Conservation (phyloP, 2,888 invertebrate species). For the Blastobasis lacticolella region DNA sequence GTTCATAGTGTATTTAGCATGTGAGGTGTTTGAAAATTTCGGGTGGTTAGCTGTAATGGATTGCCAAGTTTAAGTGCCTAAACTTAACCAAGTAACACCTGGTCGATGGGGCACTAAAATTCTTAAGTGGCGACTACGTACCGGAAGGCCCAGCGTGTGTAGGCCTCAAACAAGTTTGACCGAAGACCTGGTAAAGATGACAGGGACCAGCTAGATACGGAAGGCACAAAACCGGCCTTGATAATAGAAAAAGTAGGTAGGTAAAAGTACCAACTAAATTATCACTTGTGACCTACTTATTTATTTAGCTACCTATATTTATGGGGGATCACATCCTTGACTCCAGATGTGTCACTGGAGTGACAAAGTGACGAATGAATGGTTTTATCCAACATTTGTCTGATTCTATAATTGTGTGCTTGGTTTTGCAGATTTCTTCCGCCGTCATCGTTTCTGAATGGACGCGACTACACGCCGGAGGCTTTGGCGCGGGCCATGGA, state of each 20-base stretch:
- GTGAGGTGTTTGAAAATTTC: not conserved
- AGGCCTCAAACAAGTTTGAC: no score
- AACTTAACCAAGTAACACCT: not conserved
- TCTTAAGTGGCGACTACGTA: not conserved
- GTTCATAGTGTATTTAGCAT: not conserved
- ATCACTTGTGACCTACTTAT: not conserved
- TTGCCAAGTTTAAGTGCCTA: not conserved
- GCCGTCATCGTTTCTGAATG: constrained; percentile 52
- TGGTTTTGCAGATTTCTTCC: constrained; percentile 49
- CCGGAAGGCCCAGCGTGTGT: no score
- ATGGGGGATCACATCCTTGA: not conserved
- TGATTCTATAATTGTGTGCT: not conserved
- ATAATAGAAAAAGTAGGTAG: not conserved
- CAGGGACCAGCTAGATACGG: no score
- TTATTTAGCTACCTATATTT: not conserved
- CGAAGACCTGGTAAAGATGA: no score
- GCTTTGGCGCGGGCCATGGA: constrained; percentile 37
- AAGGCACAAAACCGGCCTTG: no score
- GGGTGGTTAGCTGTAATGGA: not conserved
- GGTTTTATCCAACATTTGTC: no score
- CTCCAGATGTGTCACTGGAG: not conserved
- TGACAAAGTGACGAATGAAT: not conserved
- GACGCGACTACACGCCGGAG: constrained; percentile 18
- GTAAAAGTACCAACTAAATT: not conserved
- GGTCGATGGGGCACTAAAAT: not conserved